Evolutionary conservation across 2,888 invertebrate species (phyloP), one percentile per base, ranked within the genome.

Genomic region (Trimorus sp.): DNA sequence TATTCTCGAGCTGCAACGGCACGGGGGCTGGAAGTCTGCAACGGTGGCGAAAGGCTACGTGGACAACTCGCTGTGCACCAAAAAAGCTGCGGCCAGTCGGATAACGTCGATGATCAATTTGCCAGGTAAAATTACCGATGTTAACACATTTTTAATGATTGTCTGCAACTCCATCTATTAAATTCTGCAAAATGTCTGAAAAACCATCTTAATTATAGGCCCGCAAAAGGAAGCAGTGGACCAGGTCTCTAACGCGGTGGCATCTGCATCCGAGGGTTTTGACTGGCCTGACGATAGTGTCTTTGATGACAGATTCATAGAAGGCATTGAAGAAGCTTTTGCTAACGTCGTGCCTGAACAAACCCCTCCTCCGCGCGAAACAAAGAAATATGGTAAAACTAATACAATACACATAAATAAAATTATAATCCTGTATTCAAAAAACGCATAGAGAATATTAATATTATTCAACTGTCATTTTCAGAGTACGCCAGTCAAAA

Each of bases 21-120:
- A 69, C 16, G 82, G 82, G 7, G 79, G 74, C 1, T 82, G 82
- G 79, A 63, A 69, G 36, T 74, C 74, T 9, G 15, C 65, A 9
- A 51, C n/a, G 11, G 74, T 74, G 15, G 79, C 79, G 15, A 42
- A 79, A 73, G 66, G 66, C 8, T 79, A 79, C 53, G 53, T 79
- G 1, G 66, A 69, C 36, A 48, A 69, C 11, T 69, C 69, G 14
- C 59, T 69, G 2, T 16, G 59, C 38, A 69, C 0, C 37, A 58
- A 69, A 38, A 45, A 69, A 38, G 7, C 1, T 40, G 45, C 68
- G 2, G 68, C 48, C 7, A n/a, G 16, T 15, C 11, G 45, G 45
- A 45, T 68, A 45, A 45, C 68, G 16, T 54, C 68, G 7, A 56
- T 7, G 11, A 68, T 68, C 26, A 26, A 16, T 54, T 56, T 56